phyloP scores from a whole-genome alignment of 2,888 invertebrate genomes.

The Archips xylosteana region DNA sequence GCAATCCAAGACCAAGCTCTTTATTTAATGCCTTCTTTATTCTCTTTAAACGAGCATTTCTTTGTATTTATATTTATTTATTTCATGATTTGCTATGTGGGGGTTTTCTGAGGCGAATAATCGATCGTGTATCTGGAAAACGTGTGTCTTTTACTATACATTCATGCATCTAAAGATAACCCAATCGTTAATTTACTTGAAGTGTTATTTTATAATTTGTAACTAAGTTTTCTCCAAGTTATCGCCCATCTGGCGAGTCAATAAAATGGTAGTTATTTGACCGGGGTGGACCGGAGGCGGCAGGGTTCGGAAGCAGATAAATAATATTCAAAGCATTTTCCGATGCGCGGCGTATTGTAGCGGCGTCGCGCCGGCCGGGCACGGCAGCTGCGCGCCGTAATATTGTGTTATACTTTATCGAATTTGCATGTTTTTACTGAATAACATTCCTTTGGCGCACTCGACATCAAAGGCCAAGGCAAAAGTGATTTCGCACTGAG shows the following conservation, averaged over 20 bases:
- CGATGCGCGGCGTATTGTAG: conserved; percentile 60
- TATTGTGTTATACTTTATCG: conserved; percentile 86
- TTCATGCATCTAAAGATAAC: too few species aligned
- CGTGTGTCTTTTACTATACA: too few species aligned
- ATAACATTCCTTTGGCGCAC: conserved; percentile 84
- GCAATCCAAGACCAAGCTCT: background rate
- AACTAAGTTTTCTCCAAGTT: conserved; percentile 19
- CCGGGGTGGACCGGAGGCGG: conserved; percentile 34
- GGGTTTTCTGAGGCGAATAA: too few species aligned
- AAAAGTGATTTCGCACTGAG: conserved; percentile 85
- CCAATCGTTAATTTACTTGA: background rate
- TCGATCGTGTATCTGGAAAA: too few species aligned
- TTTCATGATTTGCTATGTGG: too few species aligned
- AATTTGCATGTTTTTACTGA: conserved; percentile 86
- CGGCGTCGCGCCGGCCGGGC: conserved; percentile 51
- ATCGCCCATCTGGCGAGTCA: conserved; percentile 30
- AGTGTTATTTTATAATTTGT: background rate
- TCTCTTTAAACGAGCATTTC: too few species aligned
- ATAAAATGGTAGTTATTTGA: conserved; percentile 39
- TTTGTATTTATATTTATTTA: too few species aligned
- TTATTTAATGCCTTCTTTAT: background rate
- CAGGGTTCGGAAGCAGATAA: conserved; percentile 52
- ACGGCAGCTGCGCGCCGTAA: conserved; percentile 73
- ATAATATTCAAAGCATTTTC: conserved; percentile 68
- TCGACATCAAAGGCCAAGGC: conserved; percentile 82